Evolutionary conservation across 2,113 vertebrate species (phyloP).

Genomic region (Mesocricetus auratus): DNA sequence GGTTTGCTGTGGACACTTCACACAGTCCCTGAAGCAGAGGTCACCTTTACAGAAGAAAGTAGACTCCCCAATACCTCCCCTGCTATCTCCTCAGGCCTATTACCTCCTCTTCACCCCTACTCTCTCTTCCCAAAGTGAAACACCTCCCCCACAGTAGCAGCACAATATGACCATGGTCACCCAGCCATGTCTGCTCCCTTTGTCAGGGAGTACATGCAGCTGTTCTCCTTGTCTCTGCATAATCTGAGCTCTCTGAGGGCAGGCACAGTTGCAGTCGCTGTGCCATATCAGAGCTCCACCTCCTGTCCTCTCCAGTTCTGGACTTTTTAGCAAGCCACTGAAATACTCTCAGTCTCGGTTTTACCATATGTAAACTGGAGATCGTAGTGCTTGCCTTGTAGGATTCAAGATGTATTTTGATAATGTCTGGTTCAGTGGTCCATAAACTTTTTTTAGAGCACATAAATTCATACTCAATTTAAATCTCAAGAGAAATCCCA

Average conservation of each 20-base stretch:
- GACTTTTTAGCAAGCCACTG: neutral
- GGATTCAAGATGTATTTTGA: conserved; percentile 10
- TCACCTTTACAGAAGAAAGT: neutral
- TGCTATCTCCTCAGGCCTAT: neutral
- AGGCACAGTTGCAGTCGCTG: neutral
- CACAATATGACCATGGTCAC: neutral
- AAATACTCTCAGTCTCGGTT: conserved; percentile 14
- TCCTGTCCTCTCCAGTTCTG: neutral
- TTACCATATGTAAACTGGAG: neutral
- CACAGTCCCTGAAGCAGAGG: neutral
- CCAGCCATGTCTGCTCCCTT: neutral
- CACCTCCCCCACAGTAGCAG: neutral
- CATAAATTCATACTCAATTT: conserved; percentile 45
- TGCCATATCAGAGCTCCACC: neutral
- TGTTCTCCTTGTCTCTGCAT: neutral
- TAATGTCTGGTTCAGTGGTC: conserved; percentile 5
- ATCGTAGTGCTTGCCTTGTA: neutral
- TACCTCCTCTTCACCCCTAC: neutral
- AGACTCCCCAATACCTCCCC: neutral
- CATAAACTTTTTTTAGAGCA: conserved; percentile 35
- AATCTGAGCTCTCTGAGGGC: neutral
- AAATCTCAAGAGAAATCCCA: conserved; percentile 54
- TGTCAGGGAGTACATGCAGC: neutral
- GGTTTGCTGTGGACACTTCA: neutral
- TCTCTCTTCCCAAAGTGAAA: conserved; percentile 29